Evolutionary conservation across 2,888 invertebrate species (phyloP), one percentile per base, ranked within the genome.

Genomic region (Baccha elongata): DNA sequence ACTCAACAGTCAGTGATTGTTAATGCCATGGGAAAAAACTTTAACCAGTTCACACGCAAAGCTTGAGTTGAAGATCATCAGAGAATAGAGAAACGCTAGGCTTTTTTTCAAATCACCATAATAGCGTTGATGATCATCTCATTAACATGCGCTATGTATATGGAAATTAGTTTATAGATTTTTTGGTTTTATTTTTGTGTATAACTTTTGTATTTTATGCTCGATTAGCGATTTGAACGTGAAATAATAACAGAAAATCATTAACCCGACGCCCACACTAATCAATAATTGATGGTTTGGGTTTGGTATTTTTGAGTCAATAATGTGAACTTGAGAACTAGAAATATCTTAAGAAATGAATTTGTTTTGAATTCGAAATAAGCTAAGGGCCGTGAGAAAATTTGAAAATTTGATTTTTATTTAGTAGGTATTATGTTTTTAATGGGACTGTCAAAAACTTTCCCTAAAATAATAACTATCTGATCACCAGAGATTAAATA

Each of bases 1-100:
- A 52, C 32, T 32, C 17, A 32, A 32, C 2, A 17, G 5, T 11
- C 7, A 26, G 7, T 21, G 23, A 60, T 35, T 37, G n/a, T 48
- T 68, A 80, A 69, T 80, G 64, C 52, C 80, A 81, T 75, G 80
- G 69, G 71, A 80, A 74, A 42, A 68, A 46, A 37, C 44, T 65
- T 65, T 48, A 75, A 75, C 80, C 65, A 68, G 69, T 80, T 80
- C 74, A 69, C 80, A 80, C 74, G 68, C 58, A 23, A 26, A 15
- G 2, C 15, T 32, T 35, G 10, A 40, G 42, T 35, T 53, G 35
- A 53, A 53, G 13, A 32, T 19, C 19, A 13, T 10, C 32, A 10
- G 3, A 21, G 10, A 10, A 3, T 1, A 55, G 67, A 62, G 62
- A 68, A 80, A 64, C 37, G 48, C 37, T 35, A 26, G 15, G 21